Evolutionary conservation across 1,140 invertebrate genomes (phyloP).

Genomic region (Drosophila persimilis): DNA sequence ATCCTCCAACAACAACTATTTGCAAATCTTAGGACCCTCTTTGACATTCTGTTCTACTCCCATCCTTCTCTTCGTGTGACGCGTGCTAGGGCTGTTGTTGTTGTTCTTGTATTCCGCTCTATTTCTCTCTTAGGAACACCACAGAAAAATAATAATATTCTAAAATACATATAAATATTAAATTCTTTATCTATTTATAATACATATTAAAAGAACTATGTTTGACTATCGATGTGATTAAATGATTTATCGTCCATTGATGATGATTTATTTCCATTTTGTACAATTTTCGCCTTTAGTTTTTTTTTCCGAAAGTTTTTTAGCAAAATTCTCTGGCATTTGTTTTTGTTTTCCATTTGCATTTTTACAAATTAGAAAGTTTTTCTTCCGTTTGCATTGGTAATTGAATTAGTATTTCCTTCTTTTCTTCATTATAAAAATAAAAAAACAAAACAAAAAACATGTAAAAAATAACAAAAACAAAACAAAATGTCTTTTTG

Average conservation of each 20-base stretch:
- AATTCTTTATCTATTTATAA: slow-evolving; percentile 59
- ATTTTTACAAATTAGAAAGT: slow-evolving; percentile 35
- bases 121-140: slow-evolving; percentile 12
- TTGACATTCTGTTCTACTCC: slow-evolving; percentile 23
- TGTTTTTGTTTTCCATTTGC: slow-evolving; percentile 38
- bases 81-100: too few relatives aligned
- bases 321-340: slow-evolving; percentile 39
- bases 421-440: slow-evolving; percentile 25
- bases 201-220: slow-evolving; percentile 48
- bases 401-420: slow-evolving; percentile 38
- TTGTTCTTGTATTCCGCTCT: too few relatives aligned
- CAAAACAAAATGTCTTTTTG: slow-evolving; percentile 78
- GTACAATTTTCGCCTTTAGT: slow-evolving; percentile 14
- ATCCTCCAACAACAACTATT: slow-evolving; percentile 30
- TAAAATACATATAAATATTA: slow-evolving; percentile 46
- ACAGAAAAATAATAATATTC: slow-evolving; percentile 39
- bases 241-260: slow-evolving; percentile 39
- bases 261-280: slow-evolving; percentile 23
- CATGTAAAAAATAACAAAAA: slow-evolving; percentile 62
- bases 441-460: slow-evolving; percentile 40
- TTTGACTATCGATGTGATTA: slow-evolving; percentile 71
- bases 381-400: slow-evolving; percentile 55
- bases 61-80: not conserved
- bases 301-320: slow-evolving; percentile 23
- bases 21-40: slow-evolving; percentile 33